Base-by-base conservation (phyloP, 2,113 vertebrate genomes). In the Puma concolor region DNA sequence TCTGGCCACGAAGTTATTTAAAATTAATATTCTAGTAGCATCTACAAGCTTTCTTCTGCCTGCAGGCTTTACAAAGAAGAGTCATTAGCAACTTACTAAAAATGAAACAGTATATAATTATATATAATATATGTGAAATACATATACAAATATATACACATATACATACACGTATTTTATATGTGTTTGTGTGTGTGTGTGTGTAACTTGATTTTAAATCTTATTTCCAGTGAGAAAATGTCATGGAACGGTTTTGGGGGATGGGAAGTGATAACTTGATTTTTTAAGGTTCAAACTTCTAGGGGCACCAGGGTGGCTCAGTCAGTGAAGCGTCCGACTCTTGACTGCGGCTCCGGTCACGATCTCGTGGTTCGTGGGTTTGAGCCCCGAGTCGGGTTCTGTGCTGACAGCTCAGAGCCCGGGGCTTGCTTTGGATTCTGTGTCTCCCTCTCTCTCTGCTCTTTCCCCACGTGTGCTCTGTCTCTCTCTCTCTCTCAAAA, bases 11-110 rank as follows among this genome's bases (percentile, higher is more conserved):
- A 82, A 76, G 25, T 83, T 57, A 82, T n/a, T 91, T 76, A 79
- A 90, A 87, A 66, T 76, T n/a, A 41, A 71, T 92, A 69, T 77
- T 89, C 12, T 23, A 79, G 52, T 52, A 81, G n/a, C 50, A 76
- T 54, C 86, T 87, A 71, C 27, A 74, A 93, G 41, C 54, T 72
- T 96, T 82, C 25, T 63, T 88, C 91, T 38, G 80, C 63, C 77
- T 84, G 88, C 44, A 72, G 80, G 11, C 36, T 88, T 93, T 57
- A 88, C 33, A 44, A 86, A 93, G 33, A 80, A 72, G 29, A 66
- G 14, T 66, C 69, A 85, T 36, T 72, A 95, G 38, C 21, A 94
- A 52, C 7, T 88, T 95, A 63, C 13, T 77, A 54, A 38, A 94
- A 76, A 57, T 77, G 60, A 84, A 89, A 15, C 36, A 96, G 27